Evolutionary conservation across 35 echinoderm and acorn worm species (phyloP).

Genomic region (Hemicentrotus pulcherrimus): DNA sequence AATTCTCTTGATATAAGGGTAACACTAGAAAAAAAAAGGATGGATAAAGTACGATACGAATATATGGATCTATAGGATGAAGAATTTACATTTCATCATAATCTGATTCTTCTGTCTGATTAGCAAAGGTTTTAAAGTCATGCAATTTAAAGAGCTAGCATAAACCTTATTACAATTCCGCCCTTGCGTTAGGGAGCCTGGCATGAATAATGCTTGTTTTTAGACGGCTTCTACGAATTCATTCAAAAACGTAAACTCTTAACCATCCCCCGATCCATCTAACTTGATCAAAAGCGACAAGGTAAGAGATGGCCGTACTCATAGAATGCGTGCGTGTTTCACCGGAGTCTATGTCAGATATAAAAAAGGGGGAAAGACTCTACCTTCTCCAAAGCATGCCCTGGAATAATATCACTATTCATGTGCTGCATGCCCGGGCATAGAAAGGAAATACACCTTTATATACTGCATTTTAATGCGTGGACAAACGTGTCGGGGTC

Average conservation of each 20-base stretch:
- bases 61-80: too few relatives aligned
- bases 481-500: background rate
- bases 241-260: conserved; percentile 35
- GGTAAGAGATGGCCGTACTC: conserved; percentile 37
- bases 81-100: too few relatives aligned
- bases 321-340: conserved; percentile 29
- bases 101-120: background rate
- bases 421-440: background rate
- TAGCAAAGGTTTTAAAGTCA: background rate
- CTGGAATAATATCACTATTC: background rate
- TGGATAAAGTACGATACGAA: too few relatives aligned
- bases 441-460: background rate
- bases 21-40: too few relatives aligned
- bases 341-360: background rate
- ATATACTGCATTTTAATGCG: background rate
- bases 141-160: background rate
- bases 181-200: background rate
- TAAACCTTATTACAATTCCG: background rate
- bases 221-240: conserved; percentile 4
- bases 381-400: background rate
- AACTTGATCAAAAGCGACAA: background rate
- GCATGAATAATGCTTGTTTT: conserved; percentile 19
- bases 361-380: background rate
- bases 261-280: background rate
- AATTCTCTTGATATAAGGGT: too few relatives aligned